Base-by-base conservation (phyloP, 2,888 invertebrate genomes). In the Chrysopilus asiliformis region DNA sequence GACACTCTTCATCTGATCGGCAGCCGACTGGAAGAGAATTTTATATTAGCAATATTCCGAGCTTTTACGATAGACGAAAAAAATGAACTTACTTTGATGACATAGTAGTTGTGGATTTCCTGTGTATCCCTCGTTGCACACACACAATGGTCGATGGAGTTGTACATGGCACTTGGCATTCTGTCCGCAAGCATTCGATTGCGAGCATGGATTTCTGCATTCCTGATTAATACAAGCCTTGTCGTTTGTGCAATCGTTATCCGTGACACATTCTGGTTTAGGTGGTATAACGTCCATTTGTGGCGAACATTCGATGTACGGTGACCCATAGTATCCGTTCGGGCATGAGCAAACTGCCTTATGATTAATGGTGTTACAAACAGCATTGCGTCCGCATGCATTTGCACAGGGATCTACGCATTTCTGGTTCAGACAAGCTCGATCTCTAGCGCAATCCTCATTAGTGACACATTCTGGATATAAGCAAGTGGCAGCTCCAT, bases 391-490 rank as follows among this genome's bases (percentile, higher is more conserved):
- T 32, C 89, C 89, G 49, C 89, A 90, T 10, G 82, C 77, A 45
- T 79, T 80, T 36, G 74, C 68, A 53, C 86, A 85, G 25, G 89
- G 87, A 61, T 90, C 84, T 41, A 76, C 70, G 53, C 90, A 91
- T 55, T 80, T 81, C 46, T 84, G 84, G 25, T 74, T 74, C 50
- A 81, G 79, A 53, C 89, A 90, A 2, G 84, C 79, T 47, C 78
- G 76, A 45, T 84, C 76, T 38, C 81, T 72, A 1, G 84, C 71
- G 60, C 90, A 91, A 49, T 90, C 89, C n/a, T 81, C 79, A 53
- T 89, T 89, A 36, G 82, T 77, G 3, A 89, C 68, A 58, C 90
- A 90, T 59, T 89, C 90, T 1, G 87, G 87, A 59, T 85, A 87
- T 36, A 73, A 70, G 52, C 87, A 89, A 34, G 72, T 70, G 1